Conservation (phyloP, 2,797 vertebrate species). For the Xyrichtys novacula region DNA sequence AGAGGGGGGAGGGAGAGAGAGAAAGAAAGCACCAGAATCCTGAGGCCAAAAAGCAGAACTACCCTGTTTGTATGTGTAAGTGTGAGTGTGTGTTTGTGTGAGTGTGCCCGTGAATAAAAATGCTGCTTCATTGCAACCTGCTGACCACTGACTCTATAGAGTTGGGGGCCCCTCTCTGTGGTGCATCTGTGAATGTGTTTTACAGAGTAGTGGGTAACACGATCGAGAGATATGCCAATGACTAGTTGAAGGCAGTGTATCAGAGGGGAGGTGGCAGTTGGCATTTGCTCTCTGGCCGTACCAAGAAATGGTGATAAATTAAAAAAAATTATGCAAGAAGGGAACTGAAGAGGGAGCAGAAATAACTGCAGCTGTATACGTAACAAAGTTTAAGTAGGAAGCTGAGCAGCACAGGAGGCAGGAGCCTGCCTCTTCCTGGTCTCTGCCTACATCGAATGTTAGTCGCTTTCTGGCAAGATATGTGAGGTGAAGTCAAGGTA, state of each 20-base stretch:
- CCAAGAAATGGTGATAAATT: constrained; percentile 52
- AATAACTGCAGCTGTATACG: constrained; percentile 21
- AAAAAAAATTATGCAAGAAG: constrained; percentile 28
- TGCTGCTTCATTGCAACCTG: constrained; percentile 75
- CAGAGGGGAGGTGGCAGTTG: constrained; percentile 21
- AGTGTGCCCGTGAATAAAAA: constrained; percentile 74
- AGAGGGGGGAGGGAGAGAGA: constrained; percentile 37
- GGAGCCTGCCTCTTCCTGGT: constrained; percentile 27
- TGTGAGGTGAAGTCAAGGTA: constrained; percentile 15
- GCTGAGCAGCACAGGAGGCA: background rate
- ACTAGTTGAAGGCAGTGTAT: constrained; percentile 39
- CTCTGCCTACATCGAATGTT: constrained; percentile 6
- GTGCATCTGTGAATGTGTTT: constrained; percentile 22
- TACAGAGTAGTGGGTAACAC: constrained; percentile 22
- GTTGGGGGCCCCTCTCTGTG: constrained; percentile 14
- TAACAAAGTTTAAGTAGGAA: constrained; percentile 22
- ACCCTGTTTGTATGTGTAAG: constrained; percentile 37
- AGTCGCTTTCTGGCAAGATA: constrained; percentile 19
- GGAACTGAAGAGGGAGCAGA: constrained; percentile 26
- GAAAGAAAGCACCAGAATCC: constrained; percentile 76
- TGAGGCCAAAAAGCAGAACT: constrained; percentile 57
- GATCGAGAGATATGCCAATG: constrained; percentile 45
- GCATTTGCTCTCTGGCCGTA: constrained; percentile 40
- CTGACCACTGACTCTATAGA: constrained; percentile 66
- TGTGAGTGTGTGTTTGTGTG: constrained; percentile 25